Percentiles rank a stretch among this genome's conserved stretches.
phyloP scores from a whole-genome alignment of 2,888 invertebrate species.

The Calameuta pallipes region DNA sequence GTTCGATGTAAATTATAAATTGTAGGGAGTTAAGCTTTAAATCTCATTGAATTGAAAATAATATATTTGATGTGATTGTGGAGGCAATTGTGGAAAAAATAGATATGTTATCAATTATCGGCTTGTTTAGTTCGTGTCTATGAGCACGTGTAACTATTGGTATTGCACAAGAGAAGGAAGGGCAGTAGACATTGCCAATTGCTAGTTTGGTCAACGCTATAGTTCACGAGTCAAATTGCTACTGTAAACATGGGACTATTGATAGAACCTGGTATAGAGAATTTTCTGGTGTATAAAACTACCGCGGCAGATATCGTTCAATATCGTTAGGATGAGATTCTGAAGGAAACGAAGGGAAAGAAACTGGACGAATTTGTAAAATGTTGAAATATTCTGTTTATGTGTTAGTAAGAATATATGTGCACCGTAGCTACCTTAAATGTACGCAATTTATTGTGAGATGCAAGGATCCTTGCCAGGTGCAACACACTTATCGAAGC shows the following conservation, averaged over 20 bases:
- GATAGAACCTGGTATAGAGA: not conserved
- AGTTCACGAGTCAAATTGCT: constrained; percentile 2
- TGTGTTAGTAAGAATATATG: not conserved
- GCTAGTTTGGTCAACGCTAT: not conserved
- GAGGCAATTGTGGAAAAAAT: not conserved
- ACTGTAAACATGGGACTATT: not conserved
- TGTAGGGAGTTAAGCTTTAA: not conserved
- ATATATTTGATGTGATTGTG: not conserved
- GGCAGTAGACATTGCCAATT: not conserved
- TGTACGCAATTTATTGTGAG: not conserved
- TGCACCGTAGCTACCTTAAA: not conserved
- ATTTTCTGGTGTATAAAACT: not conserved
- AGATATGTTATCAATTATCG: not conserved
- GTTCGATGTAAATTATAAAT: not conserved
- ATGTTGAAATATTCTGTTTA: not conserved
- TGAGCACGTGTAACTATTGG: not conserved
- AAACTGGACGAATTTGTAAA: not conserved
- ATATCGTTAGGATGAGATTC: not conserved
- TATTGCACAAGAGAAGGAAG: not conserved
- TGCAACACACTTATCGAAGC: constrained; percentile 4
- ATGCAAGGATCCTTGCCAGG: not conserved
- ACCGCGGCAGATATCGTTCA: not conserved
- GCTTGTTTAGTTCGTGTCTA: not conserved
- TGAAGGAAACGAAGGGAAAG: not conserved
- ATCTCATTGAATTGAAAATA: not conserved